A percentile compares a stretch with the other conserved stretches of the same genome.
These are phyloP conservation scores for Vidua chalybeata DNA, from an alignment of 2,113 vertebrate genomes.

Conservation along the genomic window DNA sequence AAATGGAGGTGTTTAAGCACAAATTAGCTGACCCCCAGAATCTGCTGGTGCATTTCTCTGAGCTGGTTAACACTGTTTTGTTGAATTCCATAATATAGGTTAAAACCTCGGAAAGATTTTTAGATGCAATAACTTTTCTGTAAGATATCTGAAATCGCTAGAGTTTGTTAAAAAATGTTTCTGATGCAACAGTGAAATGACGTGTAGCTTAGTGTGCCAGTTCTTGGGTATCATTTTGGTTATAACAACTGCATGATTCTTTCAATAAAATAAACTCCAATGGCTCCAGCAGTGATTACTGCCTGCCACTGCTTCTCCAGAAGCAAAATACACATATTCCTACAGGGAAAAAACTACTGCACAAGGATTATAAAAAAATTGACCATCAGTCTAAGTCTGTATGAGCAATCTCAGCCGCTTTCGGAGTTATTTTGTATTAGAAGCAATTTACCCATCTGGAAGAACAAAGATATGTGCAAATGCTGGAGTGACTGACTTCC, in stretches of 20 bases:
- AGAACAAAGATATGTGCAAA: slow-evolving; percentile 38
- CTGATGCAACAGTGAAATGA: not conserved
- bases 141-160: not conserved
- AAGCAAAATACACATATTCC: not conserved
- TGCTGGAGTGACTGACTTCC: not conserved
- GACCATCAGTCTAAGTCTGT: slow-evolving; percentile 5
- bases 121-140: not conserved
- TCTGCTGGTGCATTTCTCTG: not conserved
- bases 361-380: slow-evolving; percentile 13
- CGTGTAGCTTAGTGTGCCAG: not conserved
- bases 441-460: slow-evolving; percentile 53
- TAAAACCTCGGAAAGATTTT: not conserved
- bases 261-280: not conserved
- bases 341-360: not conserved
- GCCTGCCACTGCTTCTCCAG: not conserved
- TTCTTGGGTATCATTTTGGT: not conserved
- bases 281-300: not conserved
- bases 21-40: slow-evolving; percentile 37
- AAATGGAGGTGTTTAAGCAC: slow-evolving; percentile 45
- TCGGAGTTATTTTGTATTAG: slow-evolving; percentile 45
- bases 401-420: slow-evolving; percentile 26
- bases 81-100: not conserved
- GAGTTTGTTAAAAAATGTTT: not conserved
- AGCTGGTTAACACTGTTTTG: not conserved
- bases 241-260: not conserved